phyloP scores from a whole-genome alignment of 2,888 invertebrate species.

The Chloroclysta siterata region DNA sequence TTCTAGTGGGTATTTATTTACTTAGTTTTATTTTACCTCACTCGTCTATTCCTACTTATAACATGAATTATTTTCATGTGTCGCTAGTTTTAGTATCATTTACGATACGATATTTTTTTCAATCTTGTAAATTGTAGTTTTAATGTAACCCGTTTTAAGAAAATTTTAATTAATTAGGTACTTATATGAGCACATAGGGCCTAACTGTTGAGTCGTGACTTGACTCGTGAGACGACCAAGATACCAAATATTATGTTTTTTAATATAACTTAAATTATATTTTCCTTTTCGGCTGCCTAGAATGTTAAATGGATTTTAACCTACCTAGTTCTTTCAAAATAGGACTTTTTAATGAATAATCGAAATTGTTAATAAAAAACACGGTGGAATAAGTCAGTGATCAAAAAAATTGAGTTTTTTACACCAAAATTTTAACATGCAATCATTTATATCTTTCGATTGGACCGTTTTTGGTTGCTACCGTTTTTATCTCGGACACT shows the following conservation, averaged over 20 bases:
- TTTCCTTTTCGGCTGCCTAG: slow-evolving; percentile 9
- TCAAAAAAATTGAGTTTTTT: too few species aligned
- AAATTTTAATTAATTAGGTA: slow-evolving; percentile 21
- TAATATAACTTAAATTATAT: slow-evolving; percentile 31
- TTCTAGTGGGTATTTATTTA: slow-evolving; percentile 55
- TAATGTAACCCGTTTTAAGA: slow-evolving; percentile 13
- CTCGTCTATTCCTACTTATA: slow-evolving; percentile 69
- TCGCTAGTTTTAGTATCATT: slow-evolving; percentile 65
- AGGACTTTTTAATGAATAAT: background rate
- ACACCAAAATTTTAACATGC: too few species aligned
- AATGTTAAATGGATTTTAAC: slow-evolving; percentile 7
- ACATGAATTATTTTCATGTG: slow-evolving; percentile 62
- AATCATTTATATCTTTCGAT: too few species aligned
- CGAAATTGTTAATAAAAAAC: slow-evolving; percentile 34
- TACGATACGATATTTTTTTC: slow-evolving; percentile 55
- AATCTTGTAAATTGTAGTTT: slow-evolving; percentile 43
- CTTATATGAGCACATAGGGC: slow-evolving; percentile 53
- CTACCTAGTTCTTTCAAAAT: slow-evolving; percentile 4
- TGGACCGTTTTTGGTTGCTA: too few species aligned
- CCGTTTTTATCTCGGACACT: too few species aligned
- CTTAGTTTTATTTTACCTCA: slow-evolving; percentile 67
- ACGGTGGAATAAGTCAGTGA: too few species aligned
- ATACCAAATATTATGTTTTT: slow-evolving; percentile 65
- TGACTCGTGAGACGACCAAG: slow-evolving; percentile 62
- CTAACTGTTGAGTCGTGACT: slow-evolving; percentile 67